Evolutionary conservation across 1,140 invertebrate species (phyloP).

Genomic region (Orchesella cincta): DNA sequence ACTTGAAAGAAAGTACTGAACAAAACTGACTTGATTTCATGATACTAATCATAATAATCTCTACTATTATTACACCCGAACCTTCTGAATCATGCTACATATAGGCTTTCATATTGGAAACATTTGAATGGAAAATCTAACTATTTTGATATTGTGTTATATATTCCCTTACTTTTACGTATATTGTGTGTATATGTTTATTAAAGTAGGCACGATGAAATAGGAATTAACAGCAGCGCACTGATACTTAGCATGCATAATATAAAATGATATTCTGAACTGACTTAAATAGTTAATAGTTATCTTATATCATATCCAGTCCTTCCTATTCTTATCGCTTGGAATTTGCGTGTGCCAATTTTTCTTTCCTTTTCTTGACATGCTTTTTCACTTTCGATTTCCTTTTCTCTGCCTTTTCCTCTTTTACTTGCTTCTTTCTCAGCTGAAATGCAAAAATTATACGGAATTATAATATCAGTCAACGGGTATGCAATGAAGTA

Average conservation of each 20-base stretch:
- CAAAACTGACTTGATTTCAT: too few relatives aligned
- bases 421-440: slow-evolving; percentile 81
- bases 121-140: too few relatives aligned
- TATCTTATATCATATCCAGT: neutral
- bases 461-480: slow-evolving; percentile 1
- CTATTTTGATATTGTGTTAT: too few relatives aligned
- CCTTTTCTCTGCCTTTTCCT: slow-evolving; percentile 85
- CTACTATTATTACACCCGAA: too few relatives aligned
- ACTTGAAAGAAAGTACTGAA: too few relatives aligned
- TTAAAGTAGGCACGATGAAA: neutral
- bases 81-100: too few relatives aligned
- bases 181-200: too few relatives aligned
- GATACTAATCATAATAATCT: too few relatives aligned
- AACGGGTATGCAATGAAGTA: neutral
- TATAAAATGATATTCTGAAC: neutral
- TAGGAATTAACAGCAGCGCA: neutral
- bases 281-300: neutral
- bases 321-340: slow-evolving; percentile 41
- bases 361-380: slow-evolving; percentile 87
- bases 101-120: too few relatives aligned
- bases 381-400: slow-evolving; percentile 94
- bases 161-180: too few relatives aligned
- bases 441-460: slow-evolving; percentile 59
- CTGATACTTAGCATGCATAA: neutral
- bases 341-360: slow-evolving; percentile 55